phyloP scores from a whole-genome alignment of 1,140 invertebrate genomes.

The Zelostemma sp. region DNA sequence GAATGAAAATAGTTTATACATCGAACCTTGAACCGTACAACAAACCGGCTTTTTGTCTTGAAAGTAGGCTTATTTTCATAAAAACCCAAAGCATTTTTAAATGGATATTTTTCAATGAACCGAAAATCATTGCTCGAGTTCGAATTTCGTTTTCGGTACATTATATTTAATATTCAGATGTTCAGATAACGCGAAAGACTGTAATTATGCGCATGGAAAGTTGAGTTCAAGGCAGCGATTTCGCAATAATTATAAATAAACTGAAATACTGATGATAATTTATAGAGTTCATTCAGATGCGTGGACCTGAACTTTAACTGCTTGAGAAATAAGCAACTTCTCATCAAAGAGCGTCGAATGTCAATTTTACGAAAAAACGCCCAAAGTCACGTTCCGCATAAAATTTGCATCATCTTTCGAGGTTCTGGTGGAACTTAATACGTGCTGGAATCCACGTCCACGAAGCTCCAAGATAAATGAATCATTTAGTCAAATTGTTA shows the following conservation, averaged over 20 bases:
- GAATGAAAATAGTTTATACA: too few relatives aligned
- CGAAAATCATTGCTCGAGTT: too few relatives aligned
- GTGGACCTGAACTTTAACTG: background rate
- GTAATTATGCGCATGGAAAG: background rate
- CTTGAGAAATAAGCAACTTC: background rate
- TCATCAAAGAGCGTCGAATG: background rate
- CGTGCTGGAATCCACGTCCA: background rate
- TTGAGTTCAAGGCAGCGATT: background rate
- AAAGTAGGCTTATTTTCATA: too few relatives aligned
- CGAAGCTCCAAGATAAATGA: background rate
- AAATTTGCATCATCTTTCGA: too few relatives aligned
- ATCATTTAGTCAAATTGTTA: constrained; percentile 28
- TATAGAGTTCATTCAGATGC: background rate
- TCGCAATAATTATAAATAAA: background rate
- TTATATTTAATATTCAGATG: background rate
- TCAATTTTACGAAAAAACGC: background rate
- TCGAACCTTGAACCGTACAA: too few relatives aligned
- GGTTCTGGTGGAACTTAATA: too few relatives aligned
- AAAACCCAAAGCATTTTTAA: too few relatives aligned
- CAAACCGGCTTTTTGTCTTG: too few relatives aligned
- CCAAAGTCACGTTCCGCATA: background rate
- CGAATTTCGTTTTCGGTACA: too few relatives aligned
- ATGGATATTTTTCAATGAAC: too few relatives aligned
- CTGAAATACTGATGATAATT: background rate
- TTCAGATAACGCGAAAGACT: too few relatives aligned